A percentile compares a stretch with the other conserved stretches of the same genome.
Evolutionary conservation across 2,888 invertebrate species (phyloP).

Genomic region (Trachelus iudaicus): DNA sequence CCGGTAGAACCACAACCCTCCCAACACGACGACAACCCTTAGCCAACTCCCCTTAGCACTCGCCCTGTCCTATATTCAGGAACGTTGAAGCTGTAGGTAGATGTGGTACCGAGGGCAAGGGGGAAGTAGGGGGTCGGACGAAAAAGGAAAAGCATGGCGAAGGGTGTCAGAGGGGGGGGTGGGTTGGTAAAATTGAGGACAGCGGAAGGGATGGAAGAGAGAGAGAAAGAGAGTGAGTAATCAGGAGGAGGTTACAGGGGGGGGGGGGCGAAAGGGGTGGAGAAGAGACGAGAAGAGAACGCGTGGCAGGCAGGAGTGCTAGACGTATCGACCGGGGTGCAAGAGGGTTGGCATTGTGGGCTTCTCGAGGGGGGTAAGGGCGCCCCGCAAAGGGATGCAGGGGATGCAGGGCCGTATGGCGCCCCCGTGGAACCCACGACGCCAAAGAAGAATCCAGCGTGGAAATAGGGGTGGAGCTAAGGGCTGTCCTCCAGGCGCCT

Average conservation of each 20-base stretch:
- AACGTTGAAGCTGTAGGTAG: background rate
- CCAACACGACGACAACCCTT: no score
- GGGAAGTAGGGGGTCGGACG: constrained; percentile 11
- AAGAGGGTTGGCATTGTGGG: constrained; percentile 26
- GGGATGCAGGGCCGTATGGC: constrained; percentile 5
- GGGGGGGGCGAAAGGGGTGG: constrained; percentile 26
- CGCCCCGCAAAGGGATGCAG: constrained; percentile 18
- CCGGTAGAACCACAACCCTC: no score
- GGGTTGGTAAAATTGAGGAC: constrained; percentile 3
- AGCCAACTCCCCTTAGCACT: constrained; percentile 2
- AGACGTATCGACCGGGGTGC: constrained; percentile 59
- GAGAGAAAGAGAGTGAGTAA: constrained; percentile 8
- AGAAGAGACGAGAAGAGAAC: constrained; percentile 9
- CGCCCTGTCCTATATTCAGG: constrained; percentile 26
- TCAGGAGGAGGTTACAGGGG: constrained; percentile 29
- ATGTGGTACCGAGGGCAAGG: background rate
- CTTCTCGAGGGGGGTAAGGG: constrained; percentile 26
- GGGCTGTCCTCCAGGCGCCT: constrained; percentile 38
- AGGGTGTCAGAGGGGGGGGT: background rate
- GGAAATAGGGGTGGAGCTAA: constrained; percentile 17
- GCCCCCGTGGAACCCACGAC: constrained; percentile 13
- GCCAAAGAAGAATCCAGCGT: constrained; percentile 24
- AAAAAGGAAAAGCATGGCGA: constrained; percentile 8
- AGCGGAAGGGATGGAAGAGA: background rate
- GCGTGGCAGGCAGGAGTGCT: constrained; percentile 35